Evolutionary conservation across 2,888 invertebrate species (phyloP), one percentile per base, ranked within the genome.

Genomic region (Hemicrepidius hirtus): DNA sequence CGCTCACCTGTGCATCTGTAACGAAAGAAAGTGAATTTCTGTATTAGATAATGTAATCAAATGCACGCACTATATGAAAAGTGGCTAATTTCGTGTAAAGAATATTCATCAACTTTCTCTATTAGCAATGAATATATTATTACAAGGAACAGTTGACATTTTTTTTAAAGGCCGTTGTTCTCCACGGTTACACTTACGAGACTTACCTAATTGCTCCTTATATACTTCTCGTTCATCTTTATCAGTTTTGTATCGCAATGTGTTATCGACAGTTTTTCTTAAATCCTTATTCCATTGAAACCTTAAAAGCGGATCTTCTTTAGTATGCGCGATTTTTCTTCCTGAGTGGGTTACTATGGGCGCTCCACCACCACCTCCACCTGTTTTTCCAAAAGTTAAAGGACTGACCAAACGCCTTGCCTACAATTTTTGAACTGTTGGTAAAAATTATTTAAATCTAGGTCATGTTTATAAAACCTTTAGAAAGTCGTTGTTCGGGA

Each of bases 211-310:
- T 79, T 90, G 88, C 76, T 89, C 86, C 81, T 90, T 90, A 80
- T 92, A 92, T 62, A 85, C 84, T 71, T 87, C 85, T 79, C 91
- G 89, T 73, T 90, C 88, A 18, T 84, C 87, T 67, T 88, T 87
- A 20, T 90, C 88, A 63, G 89, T 89, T 77, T 90, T 89, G 83
- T 93, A 94, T 32, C 93, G 87, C 74, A 94, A 88, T 79, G 91
- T 91, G 83, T 93, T 93, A 80, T 94, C 93, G 12, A 94, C 90
- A 74, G 90, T 89, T 81, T 90, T 88, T 74, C 92, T 88, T 73
- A 90, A 84, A 68, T 89, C 87, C 55, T 91, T 90, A n/a, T 90
- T 88, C 84, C 91, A 90, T 75, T 88, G 88, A 78, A 88, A 91
- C 77, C 91, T 89, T 78, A 93, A 87, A 75, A 91, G 88, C 1